A percentile compares a stretch with the other conserved stretches of the same genome.
Conservation (phyloP, 2,888 invertebrate genomes). For the Diarsia dahlii region DNA sequence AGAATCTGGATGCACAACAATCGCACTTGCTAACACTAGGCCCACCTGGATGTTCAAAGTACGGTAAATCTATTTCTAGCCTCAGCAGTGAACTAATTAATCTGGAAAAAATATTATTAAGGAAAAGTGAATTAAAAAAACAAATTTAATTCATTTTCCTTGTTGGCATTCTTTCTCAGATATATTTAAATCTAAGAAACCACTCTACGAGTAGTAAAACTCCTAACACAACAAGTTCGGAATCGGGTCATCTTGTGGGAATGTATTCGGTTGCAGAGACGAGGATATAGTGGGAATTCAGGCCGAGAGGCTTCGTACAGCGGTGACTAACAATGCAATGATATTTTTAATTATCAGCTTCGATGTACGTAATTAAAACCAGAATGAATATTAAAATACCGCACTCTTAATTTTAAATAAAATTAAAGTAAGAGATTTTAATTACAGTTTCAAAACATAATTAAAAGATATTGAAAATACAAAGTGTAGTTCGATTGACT, state of each 20-base stretch:
- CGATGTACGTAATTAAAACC: not conserved
- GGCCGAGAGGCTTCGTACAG: slow-evolving; percentile 29
- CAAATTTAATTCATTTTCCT: no score
- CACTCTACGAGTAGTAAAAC: not conserved
- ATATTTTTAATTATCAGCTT: slow-evolving; percentile 50
- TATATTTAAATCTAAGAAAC: no score
- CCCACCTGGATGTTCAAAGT: no score
- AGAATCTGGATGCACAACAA: no score
- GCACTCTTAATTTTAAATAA: not conserved
- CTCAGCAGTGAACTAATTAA: no score
- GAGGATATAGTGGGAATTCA: slow-evolving; percentile 50
- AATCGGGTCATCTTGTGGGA: slow-evolving; percentile 28
- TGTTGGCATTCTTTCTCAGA: no score
- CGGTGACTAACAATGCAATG: slow-evolving; percentile 28
- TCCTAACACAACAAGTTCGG: not conserved
- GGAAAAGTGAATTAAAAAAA: no score
- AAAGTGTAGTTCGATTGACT: not conserved
- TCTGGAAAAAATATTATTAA: no score
- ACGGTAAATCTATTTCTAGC: no score
- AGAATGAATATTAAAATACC: not conserved
- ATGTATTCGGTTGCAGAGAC: slow-evolving; percentile 5
- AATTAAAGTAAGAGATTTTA: not conserved
- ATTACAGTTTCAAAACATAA: not conserved
- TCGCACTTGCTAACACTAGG: no score
- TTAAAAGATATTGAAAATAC: not conserved